A percentile compares a stretch with the other conserved stretches of the same genome.
Conservation (phyloP, 1,140 invertebrate species). For the Drosophila triauraria region DNA sequence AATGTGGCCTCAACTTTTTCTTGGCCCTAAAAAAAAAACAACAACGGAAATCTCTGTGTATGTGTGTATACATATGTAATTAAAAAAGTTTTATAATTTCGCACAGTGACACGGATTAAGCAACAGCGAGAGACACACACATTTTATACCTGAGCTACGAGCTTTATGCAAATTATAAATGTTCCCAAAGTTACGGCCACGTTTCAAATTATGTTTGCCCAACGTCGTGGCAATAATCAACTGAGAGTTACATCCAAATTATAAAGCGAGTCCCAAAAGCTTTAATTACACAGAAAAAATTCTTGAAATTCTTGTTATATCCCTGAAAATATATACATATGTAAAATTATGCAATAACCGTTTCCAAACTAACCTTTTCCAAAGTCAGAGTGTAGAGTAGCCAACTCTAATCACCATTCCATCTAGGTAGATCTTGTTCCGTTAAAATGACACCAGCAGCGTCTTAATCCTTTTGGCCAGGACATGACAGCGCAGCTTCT, state of each 20-base stretch:
- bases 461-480: conserved; percentile 68
- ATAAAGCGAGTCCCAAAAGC: conserved; percentile 5
- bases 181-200: conserved; percentile 57
- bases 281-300: conserved; percentile 5
- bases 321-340: background rate
- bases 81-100: conserved; percentile 75
- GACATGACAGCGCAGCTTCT: conserved; percentile 16
- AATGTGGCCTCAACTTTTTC: conserved; percentile 39
- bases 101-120: conserved; percentile 35
- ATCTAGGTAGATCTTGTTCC: conserved; percentile 17
- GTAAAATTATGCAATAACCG: background rate
- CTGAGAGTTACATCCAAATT: conserved; percentile 41
- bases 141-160: conserved; percentile 57
- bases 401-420: background rate
- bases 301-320: background rate
- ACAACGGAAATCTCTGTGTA: background rate
- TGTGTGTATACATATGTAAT: conserved; percentile 50
- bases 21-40: background rate
- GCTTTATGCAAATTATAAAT: conserved; percentile 72
- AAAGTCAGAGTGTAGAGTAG: conserved; percentile 1
- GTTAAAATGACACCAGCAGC: conserved; percentile 35
- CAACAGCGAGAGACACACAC: conserved; percentile 26
- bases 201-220: conserved; percentile 67
- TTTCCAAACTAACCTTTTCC: background rate
- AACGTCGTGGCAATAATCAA: conserved; percentile 56